Conservation (phyloP, 2,113 vertebrate genomes). For the Tympanuchus pallidicinctus region DNA sequence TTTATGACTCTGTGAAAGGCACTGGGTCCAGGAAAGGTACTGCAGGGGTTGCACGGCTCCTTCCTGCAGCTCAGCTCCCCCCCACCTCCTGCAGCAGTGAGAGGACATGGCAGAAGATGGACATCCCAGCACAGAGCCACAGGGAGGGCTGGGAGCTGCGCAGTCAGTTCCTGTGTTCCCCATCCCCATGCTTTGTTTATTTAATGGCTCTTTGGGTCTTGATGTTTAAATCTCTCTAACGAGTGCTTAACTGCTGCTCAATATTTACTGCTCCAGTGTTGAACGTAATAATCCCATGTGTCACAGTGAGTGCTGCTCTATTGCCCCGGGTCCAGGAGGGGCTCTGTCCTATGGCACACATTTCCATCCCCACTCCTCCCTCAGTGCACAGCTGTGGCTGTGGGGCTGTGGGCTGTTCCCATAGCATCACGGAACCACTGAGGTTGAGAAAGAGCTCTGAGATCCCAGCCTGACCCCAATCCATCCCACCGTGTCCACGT, state of each 20-base stretch:
- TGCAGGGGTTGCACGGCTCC: not conserved
- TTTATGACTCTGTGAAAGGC: not conserved
- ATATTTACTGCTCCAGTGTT: not conserved
- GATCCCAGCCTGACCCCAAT: too few species aligned
- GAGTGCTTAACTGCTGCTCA: constrained; percentile 8
- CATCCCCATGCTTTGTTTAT: not conserved
- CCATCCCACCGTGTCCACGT: too few species aligned
- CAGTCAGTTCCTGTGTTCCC: not conserved
- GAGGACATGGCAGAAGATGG: not conserved
- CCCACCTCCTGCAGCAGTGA: not conserved
- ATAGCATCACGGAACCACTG: not conserved
- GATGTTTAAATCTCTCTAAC: constrained; percentile 10
- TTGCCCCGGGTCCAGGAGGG: not conserved
- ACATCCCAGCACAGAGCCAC: not conserved
- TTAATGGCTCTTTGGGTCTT: constrained; percentile 5
- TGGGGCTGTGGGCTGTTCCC: not conserved
- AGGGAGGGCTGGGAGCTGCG: not conserved
- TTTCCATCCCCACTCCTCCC: too few species aligned
- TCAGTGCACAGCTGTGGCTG: too few species aligned
- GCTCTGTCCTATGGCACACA: not conserved
- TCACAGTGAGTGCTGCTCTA: not conserved
- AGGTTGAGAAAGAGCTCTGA: not conserved
- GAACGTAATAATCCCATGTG: not conserved
- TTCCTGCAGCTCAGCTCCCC: not conserved
- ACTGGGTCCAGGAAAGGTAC: not conserved